phyloP scores from a whole-genome alignment of 2,797 vertebrate genomes.

The Ambastaia sidthimunki region DNA sequence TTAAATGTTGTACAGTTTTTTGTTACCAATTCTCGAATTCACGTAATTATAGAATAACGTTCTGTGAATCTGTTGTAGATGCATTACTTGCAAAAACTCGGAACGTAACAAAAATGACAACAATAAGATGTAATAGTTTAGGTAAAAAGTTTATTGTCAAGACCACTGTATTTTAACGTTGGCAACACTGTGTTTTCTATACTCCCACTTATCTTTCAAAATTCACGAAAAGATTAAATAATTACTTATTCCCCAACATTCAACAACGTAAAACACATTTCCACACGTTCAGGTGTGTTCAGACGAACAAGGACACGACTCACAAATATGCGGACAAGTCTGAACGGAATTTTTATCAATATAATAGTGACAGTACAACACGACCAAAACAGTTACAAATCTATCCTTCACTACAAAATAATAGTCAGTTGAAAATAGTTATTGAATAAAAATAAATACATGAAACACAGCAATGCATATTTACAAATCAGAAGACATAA shows the following conservation, averaged over 20 bases:
- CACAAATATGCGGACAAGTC: slow-evolving; percentile 88
- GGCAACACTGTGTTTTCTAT: slow-evolving; percentile 78
- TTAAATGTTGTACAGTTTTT: not conserved
- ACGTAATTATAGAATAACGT: not conserved
- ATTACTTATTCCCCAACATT: slow-evolving; percentile 35
- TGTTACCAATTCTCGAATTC: not conserved
- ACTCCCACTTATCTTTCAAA: slow-evolving; percentile 92
- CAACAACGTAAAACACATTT: slow-evolving; percentile 79
- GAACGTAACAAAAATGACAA: slow-evolving; percentile 47
- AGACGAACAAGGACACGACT: slow-evolving; percentile 84
- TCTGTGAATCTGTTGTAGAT: not conserved
- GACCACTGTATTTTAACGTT: slow-evolving; percentile 64
- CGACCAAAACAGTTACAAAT: slow-evolving; percentile 55
- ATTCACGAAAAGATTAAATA: slow-evolving; percentile 73
- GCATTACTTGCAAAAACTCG: not conserved
- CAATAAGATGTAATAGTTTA: slow-evolving; percentile 64
- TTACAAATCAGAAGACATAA: slow-evolving; percentile 76
- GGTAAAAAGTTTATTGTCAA: slow-evolving; percentile 95
- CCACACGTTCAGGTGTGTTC: slow-evolving; percentile 76
- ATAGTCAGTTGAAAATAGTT: slow-evolving; percentile 76
- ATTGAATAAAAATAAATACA: slow-evolving; percentile 82
- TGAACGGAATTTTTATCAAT: slow-evolving; percentile 89
- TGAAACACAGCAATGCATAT: slow-evolving; percentile 80
- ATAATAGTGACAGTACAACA: slow-evolving; percentile 79
- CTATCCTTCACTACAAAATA: slow-evolving; percentile 11